Evolutionary conservation across 2,797 vertebrate genomes (phyloP).

Genomic region (Sciurus vulgaris): DNA sequence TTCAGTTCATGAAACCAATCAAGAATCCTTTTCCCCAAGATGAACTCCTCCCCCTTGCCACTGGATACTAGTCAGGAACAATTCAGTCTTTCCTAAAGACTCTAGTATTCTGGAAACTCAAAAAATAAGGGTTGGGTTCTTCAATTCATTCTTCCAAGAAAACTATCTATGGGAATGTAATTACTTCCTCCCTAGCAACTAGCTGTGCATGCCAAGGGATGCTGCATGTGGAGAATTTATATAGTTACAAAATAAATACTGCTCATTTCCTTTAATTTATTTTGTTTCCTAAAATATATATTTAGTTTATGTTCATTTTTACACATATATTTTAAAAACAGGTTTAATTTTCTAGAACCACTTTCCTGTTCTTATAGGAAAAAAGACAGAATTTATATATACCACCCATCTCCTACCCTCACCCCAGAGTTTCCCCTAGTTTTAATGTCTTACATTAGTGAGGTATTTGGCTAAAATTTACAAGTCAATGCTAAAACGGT

Average conservation of each 20-base stretch:
- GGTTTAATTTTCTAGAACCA: not conserved
- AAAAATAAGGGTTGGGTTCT: not conserved
- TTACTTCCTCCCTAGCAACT: not conserved
- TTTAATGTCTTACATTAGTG: not conserved
- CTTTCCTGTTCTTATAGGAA: not conserved
- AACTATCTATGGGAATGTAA: not conserved
- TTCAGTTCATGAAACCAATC: not conserved
- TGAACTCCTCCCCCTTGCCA: not conserved
- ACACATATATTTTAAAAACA: not conserved
- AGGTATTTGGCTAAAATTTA: not conserved
- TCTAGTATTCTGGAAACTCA: not conserved
- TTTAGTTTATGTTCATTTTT: not conserved
- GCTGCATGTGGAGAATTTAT: not conserved
- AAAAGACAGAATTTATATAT: not conserved
- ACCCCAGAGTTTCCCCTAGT: not conserved
- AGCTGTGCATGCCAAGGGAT: not conserved
- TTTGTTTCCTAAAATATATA: conserved; percentile 4
- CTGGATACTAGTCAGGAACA: not conserved
- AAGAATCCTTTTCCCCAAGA: not conserved
- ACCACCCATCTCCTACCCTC: not conserved
- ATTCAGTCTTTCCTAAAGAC: not conserved
- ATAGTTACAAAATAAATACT: not conserved
- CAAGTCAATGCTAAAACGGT: not conserved
- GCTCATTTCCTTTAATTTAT: not conserved
- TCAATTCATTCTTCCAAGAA: not conserved